Conservation (phyloP, 2,888 invertebrate genomes). For the Orthosia gothica region DNA sequence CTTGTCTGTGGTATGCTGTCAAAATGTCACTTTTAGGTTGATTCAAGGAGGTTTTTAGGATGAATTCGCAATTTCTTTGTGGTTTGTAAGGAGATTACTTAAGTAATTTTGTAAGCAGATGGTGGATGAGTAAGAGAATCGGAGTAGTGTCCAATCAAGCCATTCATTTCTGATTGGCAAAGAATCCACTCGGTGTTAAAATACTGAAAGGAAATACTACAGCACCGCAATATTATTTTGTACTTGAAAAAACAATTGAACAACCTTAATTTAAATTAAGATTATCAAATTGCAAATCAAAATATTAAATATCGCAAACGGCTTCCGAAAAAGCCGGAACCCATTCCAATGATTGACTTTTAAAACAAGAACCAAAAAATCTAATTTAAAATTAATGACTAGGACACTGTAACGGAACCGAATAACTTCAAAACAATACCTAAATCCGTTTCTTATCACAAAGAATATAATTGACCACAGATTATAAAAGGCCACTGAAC, state of each 20-base stretch:
- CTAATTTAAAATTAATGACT: constrained; percentile 63
- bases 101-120: neutral
- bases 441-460: constrained; percentile 69
- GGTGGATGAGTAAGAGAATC: neutral
- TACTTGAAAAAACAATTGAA: constrained; percentile 33
- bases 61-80: constrained; percentile 54
- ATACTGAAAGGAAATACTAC: neutral
- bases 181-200: neutral
- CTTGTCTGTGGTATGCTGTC: constrained; percentile 37
- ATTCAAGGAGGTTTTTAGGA: constrained; percentile 11
- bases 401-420: constrained; percentile 66
- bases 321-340: constrained; percentile 65
- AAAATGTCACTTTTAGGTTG: constrained; percentile 46
- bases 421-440: constrained; percentile 58
- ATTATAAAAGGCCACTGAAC: constrained; percentile 70
- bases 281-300: constrained; percentile 53
- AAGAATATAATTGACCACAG: constrained; percentile 62
- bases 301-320: constrained; percentile 28
- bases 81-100: constrained; percentile 17
- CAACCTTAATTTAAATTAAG: constrained; percentile 53
- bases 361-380: constrained; percentile 49
- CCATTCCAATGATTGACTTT: constrained; percentile 51
- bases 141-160: neutral
- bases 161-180: neutral
- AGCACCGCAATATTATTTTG: neutral